Evolutionary conservation across 2,888 invertebrate species (phyloP), one percentile per base, ranked within the genome.

Genomic region (Nycteola revayana): DNA sequence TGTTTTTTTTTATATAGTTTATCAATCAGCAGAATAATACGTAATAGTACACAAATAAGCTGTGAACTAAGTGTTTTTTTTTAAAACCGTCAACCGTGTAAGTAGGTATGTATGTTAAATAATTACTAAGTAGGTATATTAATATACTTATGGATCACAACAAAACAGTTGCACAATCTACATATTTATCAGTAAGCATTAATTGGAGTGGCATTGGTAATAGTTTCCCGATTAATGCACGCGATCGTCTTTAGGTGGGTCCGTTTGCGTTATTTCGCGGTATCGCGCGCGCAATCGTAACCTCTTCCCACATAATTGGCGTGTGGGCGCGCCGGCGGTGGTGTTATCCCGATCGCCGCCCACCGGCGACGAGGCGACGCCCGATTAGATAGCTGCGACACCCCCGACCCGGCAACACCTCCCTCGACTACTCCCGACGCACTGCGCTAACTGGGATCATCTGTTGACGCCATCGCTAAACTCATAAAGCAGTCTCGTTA

Each of bases 271-370:
- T 79, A 72, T 71, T 74, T 52, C 58, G 67, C 62, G 62, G 64
- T 85, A 84, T 86, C 85, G 66, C 57, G 64, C 67, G 66, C 52
- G 67, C 75, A 70, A 87, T 85, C 86, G 81, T 77, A 78, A 83
- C 80, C 79, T 86, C 87, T 86, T 84, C 85, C 84, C 82, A 85
- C 85, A 84, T 87, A 87, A 88, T 87, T 85, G 86, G 86, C 81
- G 77, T 78, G 85, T 85, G 83, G 87, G 87, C 71, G 83, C 83
- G 76, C 75, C 61, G 56, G 67, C 68, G 70, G 72, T 67, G 73
- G 77, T 69, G 76, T 77, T 82, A 83, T 84, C 83, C 82, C 73
- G 79, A 82, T 83, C 76, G 74, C 76, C 84, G 82, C 85, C 87
- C 83, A 84, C 84, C 82, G 73, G 71, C 78, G 82, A 74, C 75